phyloP scores from a whole-genome alignment of 2,113 vertebrate genomes.

The Athene cunicularia region DNA sequence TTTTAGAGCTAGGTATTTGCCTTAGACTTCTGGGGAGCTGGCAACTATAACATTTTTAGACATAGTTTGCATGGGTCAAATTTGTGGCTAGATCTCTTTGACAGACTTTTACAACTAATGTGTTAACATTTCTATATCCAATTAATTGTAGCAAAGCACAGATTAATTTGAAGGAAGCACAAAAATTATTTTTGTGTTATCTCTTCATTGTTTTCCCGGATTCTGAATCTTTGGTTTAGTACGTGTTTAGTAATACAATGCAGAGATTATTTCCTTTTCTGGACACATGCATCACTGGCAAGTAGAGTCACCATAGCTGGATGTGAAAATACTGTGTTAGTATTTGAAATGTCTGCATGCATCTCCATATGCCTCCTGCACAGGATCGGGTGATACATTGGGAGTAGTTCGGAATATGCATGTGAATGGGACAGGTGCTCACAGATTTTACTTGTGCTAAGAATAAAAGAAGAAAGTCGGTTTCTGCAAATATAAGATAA shows the following conservation, averaged over 20 bases:
- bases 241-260: neutral
- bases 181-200: neutral
- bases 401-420: neutral
- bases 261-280: neutral
- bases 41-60: neutral
- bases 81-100: neutral
- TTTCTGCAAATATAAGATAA: neutral
- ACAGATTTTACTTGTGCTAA: neutral
- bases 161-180: neutral
- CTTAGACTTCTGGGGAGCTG: neutral
- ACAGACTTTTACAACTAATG: neutral
- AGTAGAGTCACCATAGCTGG: neutral
- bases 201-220: neutral
- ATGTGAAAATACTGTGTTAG: neutral
- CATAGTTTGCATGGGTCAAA: neutral
- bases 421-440: neutral
- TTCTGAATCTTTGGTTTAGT: neutral
- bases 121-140: neutral
- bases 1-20: neutral
- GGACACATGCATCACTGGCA: neutral
- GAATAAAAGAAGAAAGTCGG: neutral
- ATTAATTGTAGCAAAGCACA: neutral
- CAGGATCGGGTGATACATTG: neutral
- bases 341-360: neutral
- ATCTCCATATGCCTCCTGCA: accelerated